Evolutionary conservation across 1,140 invertebrate species (phyloP).

Genomic region (Drosophila asahinai): DNA sequence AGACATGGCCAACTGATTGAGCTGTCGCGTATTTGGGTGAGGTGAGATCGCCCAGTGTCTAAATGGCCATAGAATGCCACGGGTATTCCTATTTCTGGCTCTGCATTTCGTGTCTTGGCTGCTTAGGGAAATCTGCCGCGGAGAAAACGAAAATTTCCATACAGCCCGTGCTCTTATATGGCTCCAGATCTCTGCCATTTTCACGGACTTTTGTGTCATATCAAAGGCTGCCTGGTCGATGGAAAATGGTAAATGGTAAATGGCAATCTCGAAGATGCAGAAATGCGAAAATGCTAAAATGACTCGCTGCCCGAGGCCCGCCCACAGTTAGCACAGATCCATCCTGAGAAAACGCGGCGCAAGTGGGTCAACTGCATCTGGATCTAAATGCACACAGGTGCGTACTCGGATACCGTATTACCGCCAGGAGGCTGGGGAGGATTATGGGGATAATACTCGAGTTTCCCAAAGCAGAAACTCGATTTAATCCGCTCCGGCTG

Average conservation of each 20-base stretch:
- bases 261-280: constrained; percentile 11
- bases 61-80: constrained; percentile 32
- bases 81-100: constrained; percentile 45
- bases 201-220: constrained; percentile 74
- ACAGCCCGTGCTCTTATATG: constrained; percentile 57
- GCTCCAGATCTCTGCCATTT: constrained; percentile 55
- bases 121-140: constrained; percentile 48
- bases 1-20: constrained; percentile 81
- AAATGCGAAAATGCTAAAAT: constrained; percentile 16
- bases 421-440: background rate
- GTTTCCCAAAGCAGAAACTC: constrained; percentile 35
- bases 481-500: constrained; percentile 34
- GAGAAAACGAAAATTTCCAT: constrained; percentile 70
- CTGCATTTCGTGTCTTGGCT: constrained; percentile 57
- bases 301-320: constrained; percentile 38
- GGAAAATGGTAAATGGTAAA: constrained; percentile 1
- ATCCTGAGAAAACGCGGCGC: constrained; percentile 8
- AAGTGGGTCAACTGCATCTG: constrained; percentile 49
- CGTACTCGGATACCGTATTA: constrained; percentile 42
- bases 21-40: constrained; percentile 80
- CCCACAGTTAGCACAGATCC: constrained; percentile 52
- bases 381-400: constrained; percentile 50
- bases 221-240: constrained; percentile 35
- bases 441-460: constrained; percentile 33
- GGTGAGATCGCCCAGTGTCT: constrained; percentile 73